Percentiles rank a stretch among this genome's conserved stretches.
phyloP scores from a whole-genome alignment of 1,140 invertebrate genomes.

The Drosophila persimilis region DNA sequence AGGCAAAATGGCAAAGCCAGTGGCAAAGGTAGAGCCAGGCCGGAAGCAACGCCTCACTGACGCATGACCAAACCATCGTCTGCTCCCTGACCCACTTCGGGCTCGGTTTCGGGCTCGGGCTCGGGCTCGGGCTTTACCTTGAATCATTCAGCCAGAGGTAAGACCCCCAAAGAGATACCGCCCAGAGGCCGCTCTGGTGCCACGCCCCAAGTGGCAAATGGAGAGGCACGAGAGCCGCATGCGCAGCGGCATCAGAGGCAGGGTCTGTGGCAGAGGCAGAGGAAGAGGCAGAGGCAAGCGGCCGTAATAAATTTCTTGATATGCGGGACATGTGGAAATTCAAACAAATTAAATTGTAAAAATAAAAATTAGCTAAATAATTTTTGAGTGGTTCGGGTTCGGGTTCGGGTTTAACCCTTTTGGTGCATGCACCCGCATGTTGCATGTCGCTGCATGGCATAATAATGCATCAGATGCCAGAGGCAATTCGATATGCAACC shows the following conservation, averaged over 20 bases:
- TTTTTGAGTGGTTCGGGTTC: background rate
- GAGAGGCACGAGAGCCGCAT: slow-evolving; percentile 40
- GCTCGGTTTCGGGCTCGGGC: slow-evolving; percentile 1
- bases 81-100: slow-evolving; percentile 38
- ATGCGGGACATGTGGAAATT: slow-evolving; percentile 78
- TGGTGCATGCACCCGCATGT: slow-evolving; percentile 66
- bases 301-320: slow-evolving; percentile 48
- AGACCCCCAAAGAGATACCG: slow-evolving; percentile 33
- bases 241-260: slow-evolving; percentile 11
- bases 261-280: too few relatives aligned
- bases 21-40: slow-evolving; percentile 1
- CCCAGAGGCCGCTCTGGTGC: slow-evolving; percentile 5
- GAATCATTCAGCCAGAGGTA: slow-evolving; percentile 40
- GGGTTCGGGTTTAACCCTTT: slow-evolving; percentile 42
- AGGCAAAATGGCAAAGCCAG: slow-evolving; percentile 4
- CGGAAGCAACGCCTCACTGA: slow-evolving; percentile 48
- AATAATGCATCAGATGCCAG: slow-evolving; percentile 52
- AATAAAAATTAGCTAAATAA: slow-evolving; percentile 70
- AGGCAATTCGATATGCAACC: slow-evolving; percentile 60
- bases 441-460: slow-evolving; percentile 36
- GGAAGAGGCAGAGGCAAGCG: background rate
- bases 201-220: background rate
- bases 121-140: slow-evolving; percentile 25
- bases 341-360: slow-evolving; percentile 78
- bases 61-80: slow-evolving; percentile 32